Evolutionary conservation across 2,888 invertebrate genomes (phyloP).

Genomic region (Labia minor): DNA sequence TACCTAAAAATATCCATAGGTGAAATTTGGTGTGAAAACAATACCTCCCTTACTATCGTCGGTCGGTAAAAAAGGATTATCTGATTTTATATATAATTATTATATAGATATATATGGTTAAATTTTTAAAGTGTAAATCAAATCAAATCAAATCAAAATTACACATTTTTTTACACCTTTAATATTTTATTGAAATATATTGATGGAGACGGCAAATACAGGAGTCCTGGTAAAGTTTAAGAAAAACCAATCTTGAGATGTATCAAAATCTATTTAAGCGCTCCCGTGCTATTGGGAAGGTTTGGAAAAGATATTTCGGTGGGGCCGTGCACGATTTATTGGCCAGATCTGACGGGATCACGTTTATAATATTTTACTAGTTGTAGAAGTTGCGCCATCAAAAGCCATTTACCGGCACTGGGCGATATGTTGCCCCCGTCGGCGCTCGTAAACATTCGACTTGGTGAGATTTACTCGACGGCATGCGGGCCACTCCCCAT

Average conservation of each 20-base stretch:
- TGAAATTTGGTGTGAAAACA: no score
- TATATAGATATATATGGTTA: no score
- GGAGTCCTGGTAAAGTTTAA: background rate
- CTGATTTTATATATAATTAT: no score
- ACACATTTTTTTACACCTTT: no score
- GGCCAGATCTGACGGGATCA: conserved; percentile 13
- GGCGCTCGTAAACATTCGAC: conserved; percentile 1
- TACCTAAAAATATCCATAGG: no score
- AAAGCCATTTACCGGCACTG: background rate
- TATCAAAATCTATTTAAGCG: conserved; percentile 7
- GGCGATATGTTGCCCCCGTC: background rate
- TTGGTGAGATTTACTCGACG: background rate
- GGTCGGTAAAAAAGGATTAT: no score
- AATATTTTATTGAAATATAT: background rate
- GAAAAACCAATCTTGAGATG: background rate
- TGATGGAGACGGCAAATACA: background rate
- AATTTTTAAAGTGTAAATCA: no score
- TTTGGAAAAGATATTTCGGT: background rate
- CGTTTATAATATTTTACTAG: conserved; percentile 13
- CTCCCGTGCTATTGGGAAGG: background rate
- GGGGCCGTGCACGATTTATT: background rate
- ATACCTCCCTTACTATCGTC: no score
- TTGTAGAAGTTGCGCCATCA: conserved; percentile 13
- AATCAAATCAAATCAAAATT: no score
- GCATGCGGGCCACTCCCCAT: background rate